These are phyloP conservation scores for Leptosomus discolor DNA, from an alignment of 2,113 vertebrate species.

Conservation along the genomic window DNA sequence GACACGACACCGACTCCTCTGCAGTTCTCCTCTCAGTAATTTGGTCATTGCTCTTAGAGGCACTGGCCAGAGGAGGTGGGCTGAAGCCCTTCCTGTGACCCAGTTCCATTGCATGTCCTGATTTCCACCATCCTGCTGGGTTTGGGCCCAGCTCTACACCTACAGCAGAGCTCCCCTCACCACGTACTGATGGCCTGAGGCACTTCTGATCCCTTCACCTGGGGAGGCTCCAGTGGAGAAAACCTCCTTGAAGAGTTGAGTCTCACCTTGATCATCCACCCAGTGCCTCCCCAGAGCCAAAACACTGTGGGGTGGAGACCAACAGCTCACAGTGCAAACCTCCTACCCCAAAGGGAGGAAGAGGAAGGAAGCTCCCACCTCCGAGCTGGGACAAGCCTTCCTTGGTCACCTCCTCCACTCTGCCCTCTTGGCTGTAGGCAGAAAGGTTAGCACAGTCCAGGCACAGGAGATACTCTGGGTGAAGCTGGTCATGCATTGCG, in stretches of 20 bases:
- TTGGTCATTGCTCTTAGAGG: neutral
- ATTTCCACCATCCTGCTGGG: neutral
- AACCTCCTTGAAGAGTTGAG: neutral
- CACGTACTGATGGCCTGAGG: neutral
- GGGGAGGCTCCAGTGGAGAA: neutral
- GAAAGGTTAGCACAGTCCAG: neutral
- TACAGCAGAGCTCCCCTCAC: neutral
- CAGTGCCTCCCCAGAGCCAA: neutral
- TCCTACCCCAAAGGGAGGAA: neutral
- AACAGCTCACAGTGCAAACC: neutral
- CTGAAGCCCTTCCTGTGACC: neutral
- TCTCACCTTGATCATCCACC: neutral
- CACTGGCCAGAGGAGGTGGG: neutral
- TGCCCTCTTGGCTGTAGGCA: neutral
- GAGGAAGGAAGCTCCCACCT: neutral
- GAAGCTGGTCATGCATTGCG: accelerated
- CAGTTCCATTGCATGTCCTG: neutral
- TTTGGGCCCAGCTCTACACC: neutral
- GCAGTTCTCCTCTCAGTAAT: neutral
- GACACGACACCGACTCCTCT: neutral
- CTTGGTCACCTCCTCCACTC: neutral
- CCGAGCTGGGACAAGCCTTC: neutral
- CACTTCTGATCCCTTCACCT: neutral
- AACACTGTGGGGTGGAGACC: neutral
- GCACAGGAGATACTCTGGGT: neutral